Evolutionary conservation across 2,113 vertebrate species (phyloP).

Genomic region (Chascanopsetta lugubris): DNA sequence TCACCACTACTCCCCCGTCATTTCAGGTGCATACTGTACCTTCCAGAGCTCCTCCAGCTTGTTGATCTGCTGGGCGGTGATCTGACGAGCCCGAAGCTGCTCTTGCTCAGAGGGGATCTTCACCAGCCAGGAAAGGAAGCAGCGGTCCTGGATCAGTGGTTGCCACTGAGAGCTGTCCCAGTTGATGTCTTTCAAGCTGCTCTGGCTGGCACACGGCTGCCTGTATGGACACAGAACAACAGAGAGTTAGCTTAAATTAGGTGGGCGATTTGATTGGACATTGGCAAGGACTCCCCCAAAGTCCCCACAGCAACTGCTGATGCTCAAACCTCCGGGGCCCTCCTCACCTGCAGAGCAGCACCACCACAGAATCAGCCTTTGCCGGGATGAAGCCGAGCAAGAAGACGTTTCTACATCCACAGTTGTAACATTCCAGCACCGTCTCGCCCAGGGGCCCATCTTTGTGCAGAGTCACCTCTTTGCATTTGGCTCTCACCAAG

Average conservation of each 20-base stretch:
- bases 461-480: constrained; percentile 98
- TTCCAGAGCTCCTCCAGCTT: constrained; percentile 99
- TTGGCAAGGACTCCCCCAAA: too few relatives aligned
- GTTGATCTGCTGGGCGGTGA: constrained; percentile 98
- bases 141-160: constrained; percentile 97
- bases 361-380: constrained; percentile 97
- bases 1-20: neutral
- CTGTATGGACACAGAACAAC: constrained; percentile 75
- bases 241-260: too few relatives aligned
- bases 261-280: too few relatives aligned
- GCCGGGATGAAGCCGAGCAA: constrained; percentile 98
- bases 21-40: constrained; percentile 78
- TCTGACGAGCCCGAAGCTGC: constrained; percentile 94
- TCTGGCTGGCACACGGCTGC: constrained; percentile 98
- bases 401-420: constrained; percentile 96
- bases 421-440: constrained; percentile 97
- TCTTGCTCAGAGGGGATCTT: constrained; percentile 99
- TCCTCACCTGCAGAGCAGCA: constrained; percentile 92
- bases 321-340: neutral
- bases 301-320: too few relatives aligned
- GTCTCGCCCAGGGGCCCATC: constrained; percentile 97
- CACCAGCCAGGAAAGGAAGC: constrained; percentile 97
- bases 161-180: constrained; percentile 99
- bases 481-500: constrained; percentile 97
- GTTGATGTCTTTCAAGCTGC: constrained; percentile 99